Evolutionary conservation across 2,113 vertebrate genomes (phyloP), one percentile per base, ranked within the genome.

Genomic region (Aspidoscelis tigris): DNA sequence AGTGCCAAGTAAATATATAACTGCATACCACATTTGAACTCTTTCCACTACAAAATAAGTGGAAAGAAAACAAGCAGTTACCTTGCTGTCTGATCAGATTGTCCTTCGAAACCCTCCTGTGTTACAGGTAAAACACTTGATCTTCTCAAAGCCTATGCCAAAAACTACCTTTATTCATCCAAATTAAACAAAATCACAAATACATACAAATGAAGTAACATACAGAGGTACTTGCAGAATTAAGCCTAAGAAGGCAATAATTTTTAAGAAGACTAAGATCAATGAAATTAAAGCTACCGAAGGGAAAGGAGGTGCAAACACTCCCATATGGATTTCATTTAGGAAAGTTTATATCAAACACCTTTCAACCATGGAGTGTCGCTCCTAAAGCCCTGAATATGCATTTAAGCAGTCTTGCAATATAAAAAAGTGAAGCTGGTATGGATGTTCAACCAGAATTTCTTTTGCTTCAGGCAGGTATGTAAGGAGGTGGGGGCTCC

Each of bases 401-500:
- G 58, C 14, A 61, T 85, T 93, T 92, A 94, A 95, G 95, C 94
- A 94, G 84, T 92, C 93, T 89, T 93, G 91, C 91, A 92, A 95
- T 93, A 96, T 89, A 94, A 94, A 93, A 94, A 91, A 91, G 80
- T 81, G 89, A 95, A 93, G 94, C 93, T 94, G 94, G 94, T 93
- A 89, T 86, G 89, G 88, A 86, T 87, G 82, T 94, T 94, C 53
- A 87, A 93, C 91, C 87, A 83, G 77, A 84, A 79, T 85, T 79
- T 85, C 77, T 85, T 53, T n/a, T 82, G 89, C 94, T 91, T 96
- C 93, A 96, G 90, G 94, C 95, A 89, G 95, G 94, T 88, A 96
- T 90, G 91, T 97, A 97, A 75, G 98, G 98, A 85, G 98, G 98
- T 7, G 98, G 99, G 0, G 98, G 97, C 71, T 98, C 98, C 87